phyloP scores from a whole-genome alignment of 2,113 vertebrate genomes.

The Bos javanicus region DNA sequence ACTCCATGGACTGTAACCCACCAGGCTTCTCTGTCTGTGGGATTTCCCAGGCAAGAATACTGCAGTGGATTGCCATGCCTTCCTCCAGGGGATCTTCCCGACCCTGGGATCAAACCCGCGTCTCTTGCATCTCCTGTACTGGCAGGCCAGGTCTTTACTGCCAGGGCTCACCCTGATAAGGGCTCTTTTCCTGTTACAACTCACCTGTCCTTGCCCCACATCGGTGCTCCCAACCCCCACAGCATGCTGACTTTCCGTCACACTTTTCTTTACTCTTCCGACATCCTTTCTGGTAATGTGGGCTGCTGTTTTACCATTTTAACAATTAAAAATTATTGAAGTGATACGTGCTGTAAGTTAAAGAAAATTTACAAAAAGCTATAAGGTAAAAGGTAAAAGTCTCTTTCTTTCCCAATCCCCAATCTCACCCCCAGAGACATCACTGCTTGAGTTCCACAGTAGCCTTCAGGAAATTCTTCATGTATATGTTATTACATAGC shows the following conservation, averaged over 20 bases:
- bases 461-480: neutral
- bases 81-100: neutral
- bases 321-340: neutral
- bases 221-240: neutral
- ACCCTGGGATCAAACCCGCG: neutral
- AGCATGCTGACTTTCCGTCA: too few species aligned
- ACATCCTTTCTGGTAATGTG: neutral
- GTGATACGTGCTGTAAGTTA: neutral
- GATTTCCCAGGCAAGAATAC: neutral
- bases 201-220: neutral
- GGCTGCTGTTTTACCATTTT: neutral
- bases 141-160: neutral
- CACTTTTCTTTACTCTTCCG: neutral
- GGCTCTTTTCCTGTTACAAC: neutral
- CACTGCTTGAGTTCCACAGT: neutral
- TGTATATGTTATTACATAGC: neutral
- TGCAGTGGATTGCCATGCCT: neutral
- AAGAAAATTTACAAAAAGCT: neutral
- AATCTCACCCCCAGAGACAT: neutral
- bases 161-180: neutral
- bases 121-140: neutral
- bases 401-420: neutral
- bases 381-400: neutral
- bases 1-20: neutral
- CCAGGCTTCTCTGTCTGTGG: neutral